These are phyloP conservation scores for Harlomillsia oculata DNA, from an alignment of 1,140 invertebrate species.

Conservation along the genomic window DNA sequence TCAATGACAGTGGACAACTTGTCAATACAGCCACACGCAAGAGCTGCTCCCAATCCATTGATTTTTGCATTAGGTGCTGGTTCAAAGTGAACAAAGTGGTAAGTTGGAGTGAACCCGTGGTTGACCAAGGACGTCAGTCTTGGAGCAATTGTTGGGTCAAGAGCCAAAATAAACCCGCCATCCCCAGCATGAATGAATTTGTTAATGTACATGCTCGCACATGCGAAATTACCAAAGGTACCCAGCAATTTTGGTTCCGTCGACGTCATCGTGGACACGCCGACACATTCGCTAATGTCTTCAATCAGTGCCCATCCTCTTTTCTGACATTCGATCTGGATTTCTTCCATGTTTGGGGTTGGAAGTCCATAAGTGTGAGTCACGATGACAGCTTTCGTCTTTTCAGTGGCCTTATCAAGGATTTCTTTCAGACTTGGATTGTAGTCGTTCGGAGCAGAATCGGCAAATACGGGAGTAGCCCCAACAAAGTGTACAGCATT, in stretches of 20 bases:
- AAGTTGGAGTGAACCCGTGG: conserved; percentile 19
- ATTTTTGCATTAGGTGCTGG: conserved; percentile 17
- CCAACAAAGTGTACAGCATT: conserved; percentile 14
- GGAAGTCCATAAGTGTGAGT: conserved; percentile 28
- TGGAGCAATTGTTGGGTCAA: neutral
- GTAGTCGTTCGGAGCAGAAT: conserved; percentile 10
- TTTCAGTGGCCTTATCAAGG: neutral
- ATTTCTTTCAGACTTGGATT: conserved; percentile 19
- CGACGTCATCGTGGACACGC: neutral
- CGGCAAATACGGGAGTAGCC: conserved; percentile 17
- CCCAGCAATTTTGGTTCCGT: conserved; percentile 8
- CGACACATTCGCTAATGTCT: conserved; percentile 21
- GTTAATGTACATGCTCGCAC: conserved; percentile 20
- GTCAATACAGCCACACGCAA: conserved; percentile 11
- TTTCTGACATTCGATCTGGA: neutral
- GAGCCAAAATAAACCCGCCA: conserved; percentile 20
- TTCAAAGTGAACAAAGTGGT: conserved; percentile 21
- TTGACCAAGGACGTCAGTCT: conserved; percentile 20
- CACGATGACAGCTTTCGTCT: conserved; percentile 22
- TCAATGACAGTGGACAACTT: conserved; percentile 10
- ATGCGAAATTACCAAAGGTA: conserved; percentile 19
- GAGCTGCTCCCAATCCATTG: conserved; percentile 22
- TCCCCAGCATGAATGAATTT: conserved; percentile 26
- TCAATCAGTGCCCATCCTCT: conserved; percentile 20
- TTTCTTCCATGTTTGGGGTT: conserved; percentile 5